A percentile compares a stretch with the other conserved stretches of the same genome.
Conservation (phyloP, 2,888 invertebrate species). For the Chelonus formosanus region DNA sequence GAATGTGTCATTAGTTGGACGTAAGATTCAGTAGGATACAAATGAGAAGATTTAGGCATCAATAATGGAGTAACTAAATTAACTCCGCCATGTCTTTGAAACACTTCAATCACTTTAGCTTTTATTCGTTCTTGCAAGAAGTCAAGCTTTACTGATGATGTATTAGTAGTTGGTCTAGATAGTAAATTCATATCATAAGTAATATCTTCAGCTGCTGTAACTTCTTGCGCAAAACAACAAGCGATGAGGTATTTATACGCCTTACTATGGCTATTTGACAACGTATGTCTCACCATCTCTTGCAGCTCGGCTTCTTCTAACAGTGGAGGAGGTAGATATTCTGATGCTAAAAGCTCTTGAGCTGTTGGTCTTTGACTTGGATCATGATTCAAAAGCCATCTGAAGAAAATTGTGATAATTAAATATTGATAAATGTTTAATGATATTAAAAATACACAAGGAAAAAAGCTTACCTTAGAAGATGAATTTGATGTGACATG, state of each 20-base stretch:
- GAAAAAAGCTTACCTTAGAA: slow-evolving; percentile 68
- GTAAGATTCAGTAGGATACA: slow-evolving; percentile 69
- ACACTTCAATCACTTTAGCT: slow-evolving; percentile 69
- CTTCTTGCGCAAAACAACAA: slow-evolving; percentile 70
- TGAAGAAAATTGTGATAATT: slow-evolving; percentile 45
- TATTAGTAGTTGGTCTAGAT: slow-evolving; percentile 50
- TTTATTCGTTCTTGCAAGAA: slow-evolving; percentile 56
- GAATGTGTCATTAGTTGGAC: slow-evolving; percentile 88
- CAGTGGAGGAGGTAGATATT: slow-evolving; percentile 83
- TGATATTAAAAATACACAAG: too few relatives aligned
- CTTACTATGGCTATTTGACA: slow-evolving; percentile 83
- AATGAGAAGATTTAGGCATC: slow-evolving; percentile 75
- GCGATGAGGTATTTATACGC: slow-evolving; percentile 77
- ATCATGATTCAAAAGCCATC: slow-evolving; percentile 87
- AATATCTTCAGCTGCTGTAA: slow-evolving; percentile 76
- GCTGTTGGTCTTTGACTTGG: slow-evolving; percentile 85
- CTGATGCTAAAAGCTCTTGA: slow-evolving; percentile 82
- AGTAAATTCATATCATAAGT: slow-evolving; percentile 78
- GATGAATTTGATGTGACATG: slow-evolving; percentile 70
- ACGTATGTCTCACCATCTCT: slow-evolving; percentile 82
- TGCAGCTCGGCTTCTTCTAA: slow-evolving; percentile 87
- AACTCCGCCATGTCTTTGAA: slow-evolving; percentile 82
- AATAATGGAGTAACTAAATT: slow-evolving; percentile 82
- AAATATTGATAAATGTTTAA: background rate
- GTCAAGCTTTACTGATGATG: slow-evolving; percentile 45